Percentiles rank a stretch among this genome's conserved stretches.
Conservation (phyloP, 1,140 invertebrate species). For the Anoplophora glabripennis region DNA sequence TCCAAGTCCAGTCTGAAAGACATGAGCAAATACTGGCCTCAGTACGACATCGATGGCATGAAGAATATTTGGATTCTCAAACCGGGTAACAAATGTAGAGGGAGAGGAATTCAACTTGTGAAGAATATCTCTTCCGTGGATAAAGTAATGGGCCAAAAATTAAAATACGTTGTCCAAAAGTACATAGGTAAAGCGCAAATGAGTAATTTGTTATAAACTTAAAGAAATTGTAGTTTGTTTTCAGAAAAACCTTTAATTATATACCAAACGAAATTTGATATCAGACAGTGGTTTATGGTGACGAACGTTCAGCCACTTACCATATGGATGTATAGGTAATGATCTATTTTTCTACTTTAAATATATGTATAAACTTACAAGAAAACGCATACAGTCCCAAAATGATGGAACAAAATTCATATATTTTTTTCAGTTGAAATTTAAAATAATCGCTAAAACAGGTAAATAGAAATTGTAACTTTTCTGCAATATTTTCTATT, state of each 20-base stretch:
- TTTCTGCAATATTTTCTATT: no score
- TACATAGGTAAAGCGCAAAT: conserved; percentile 75
- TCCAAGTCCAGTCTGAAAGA: conserved; percentile 53
- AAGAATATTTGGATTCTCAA: conserved; percentile 95
- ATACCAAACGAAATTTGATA: conserved; percentile 91
- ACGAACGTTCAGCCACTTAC: conserved; percentile 86
- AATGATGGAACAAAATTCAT: no score
- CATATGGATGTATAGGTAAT: conserved; percentile 87
- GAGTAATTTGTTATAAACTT: conserved; percentile 13
- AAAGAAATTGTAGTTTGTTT: conserved; percentile 40
- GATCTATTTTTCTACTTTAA: no score
- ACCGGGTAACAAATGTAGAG: conserved; percentile 89
- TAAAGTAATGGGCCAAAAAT: conserved; percentile 61
- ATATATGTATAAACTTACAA: no score
- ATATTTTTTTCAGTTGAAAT: no score
- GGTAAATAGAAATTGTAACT: no score
- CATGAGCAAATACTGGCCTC: conserved; percentile 68
- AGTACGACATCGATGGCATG: conserved; percentile 77
- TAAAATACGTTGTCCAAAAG: conserved; percentile 87
- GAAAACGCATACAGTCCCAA: no score
- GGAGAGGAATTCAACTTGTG: conserved; percentile 84
- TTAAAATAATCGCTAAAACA: no score
- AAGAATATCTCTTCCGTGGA: conserved; percentile 85
- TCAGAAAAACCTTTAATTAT: conserved; percentile 80
- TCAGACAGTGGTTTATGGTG: conserved; percentile 89